These are phyloP conservation scores for Bombus cullumanus DNA, from an alignment of 1,140 invertebrate genomes.

Conservation along the genomic window DNA sequence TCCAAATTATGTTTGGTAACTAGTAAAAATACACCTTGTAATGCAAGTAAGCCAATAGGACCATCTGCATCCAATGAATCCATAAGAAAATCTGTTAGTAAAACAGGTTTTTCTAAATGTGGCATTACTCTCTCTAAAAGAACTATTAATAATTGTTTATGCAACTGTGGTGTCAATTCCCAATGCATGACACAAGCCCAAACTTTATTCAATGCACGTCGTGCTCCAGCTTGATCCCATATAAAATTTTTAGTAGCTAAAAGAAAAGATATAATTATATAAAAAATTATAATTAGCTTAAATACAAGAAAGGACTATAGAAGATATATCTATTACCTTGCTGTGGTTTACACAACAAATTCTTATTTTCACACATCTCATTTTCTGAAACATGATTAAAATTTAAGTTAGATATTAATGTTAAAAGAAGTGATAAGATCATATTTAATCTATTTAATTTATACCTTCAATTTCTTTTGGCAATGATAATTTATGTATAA, in stretches of 20 bases:
- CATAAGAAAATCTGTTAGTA: conserved; percentile 96
- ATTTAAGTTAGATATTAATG: not conserved
- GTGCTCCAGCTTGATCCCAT: conserved; percentile 77
- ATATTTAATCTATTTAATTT: not conserved
- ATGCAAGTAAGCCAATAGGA: conserved; percentile 92
- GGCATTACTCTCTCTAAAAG: conserved; percentile 92
- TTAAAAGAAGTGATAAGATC: not conserved
- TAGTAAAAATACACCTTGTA: conserved; percentile 96
- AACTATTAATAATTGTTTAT: conserved; percentile 91
- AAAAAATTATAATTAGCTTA: conserved; percentile 7
- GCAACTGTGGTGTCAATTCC: conserved; percentile 86
- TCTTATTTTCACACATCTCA: conserved; percentile 60
- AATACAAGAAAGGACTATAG: not conserved
- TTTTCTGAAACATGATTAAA: conserved; percentile 59
- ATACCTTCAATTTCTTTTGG: conserved; percentile 80
- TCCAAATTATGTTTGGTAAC: conserved; percentile 97
- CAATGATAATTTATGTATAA: conserved; percentile 86
- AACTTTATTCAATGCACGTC: conserved; percentile 85
- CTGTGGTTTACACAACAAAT: conserved; percentile 73
- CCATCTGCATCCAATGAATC: conserved; percentile 94
- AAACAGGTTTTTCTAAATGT: conserved; percentile 90
- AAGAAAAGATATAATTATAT: conserved; percentile 16
- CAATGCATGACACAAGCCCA: conserved; percentile 89
- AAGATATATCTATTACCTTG: conserved; percentile 59
- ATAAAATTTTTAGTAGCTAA: conserved; percentile 70